phyloP scores from a whole-genome alignment of 1,140 invertebrate genomes.

The Calliphora vicina region DNA sequence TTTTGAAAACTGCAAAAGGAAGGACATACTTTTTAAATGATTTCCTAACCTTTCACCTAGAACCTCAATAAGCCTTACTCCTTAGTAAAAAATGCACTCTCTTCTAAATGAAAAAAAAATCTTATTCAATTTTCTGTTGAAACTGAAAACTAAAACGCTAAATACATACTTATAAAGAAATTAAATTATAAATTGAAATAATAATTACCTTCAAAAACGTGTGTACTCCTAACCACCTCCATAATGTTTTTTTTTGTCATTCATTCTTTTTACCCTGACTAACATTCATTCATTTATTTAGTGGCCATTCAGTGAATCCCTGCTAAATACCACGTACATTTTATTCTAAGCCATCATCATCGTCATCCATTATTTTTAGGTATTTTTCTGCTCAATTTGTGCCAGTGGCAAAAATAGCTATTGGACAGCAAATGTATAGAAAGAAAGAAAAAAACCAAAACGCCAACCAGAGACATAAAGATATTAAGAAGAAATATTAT shows the following conservation, averaged over 20 bases:
- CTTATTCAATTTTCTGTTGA: background rate
- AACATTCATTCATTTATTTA: background rate
- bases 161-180: no score
- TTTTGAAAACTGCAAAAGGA: no score
- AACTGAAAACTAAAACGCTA: no score
- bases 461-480: background rate
- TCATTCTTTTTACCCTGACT: no score
- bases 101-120: background rate
- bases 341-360: background rate
- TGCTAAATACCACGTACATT: background rate
- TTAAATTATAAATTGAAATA: background rate
- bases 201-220: background rate
- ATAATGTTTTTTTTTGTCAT: background rate
- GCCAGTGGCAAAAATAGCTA: background rate
- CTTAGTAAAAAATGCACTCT: no score
- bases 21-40: no score
- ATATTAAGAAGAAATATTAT: background rate
- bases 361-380: background rate
- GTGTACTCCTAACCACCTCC: no score
- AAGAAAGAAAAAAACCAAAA: no score
- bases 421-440: background rate
- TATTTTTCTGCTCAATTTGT: conserved; percentile 1
- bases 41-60: no score
- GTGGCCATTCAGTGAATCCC: background rate
- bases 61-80: no score